Evolutionary conservation across 1,140 invertebrate genomes (phyloP), one percentile per base, ranked within the genome.

Genomic region (Listronotus bonariensis): DNA sequence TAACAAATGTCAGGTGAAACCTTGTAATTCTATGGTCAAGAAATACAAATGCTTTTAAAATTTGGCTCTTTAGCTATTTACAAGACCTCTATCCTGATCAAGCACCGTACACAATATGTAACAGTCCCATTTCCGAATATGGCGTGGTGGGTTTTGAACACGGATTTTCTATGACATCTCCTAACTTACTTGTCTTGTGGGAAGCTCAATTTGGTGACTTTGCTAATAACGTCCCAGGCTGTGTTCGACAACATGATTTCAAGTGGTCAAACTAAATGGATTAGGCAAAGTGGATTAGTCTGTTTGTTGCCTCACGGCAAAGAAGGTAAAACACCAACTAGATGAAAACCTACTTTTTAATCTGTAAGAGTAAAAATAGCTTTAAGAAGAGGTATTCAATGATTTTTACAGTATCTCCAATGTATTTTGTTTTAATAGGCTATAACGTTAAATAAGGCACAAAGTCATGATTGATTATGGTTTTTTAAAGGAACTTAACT

Each of bases 161-260:
- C 2, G 93, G 93, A n/a, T 95, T 92, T 76, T 90, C 91, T 3
- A 86, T 89, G 78, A 88, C 89, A 26, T 90, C 92, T 76, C 92
- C 93, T 6, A 87, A 93, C 72, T 80, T 88, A 8, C 80, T 97
- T 42, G 87, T 92, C 0, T 84, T 92, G 14, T 97, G 94, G 94
- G 94, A 97, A 81, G 93, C 89, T 36, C 86, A 96, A 79, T 97
- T 96, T 80, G 94, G 94, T 0, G 94, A 97, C 79, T 96, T 96
- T 74, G 81, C 83, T 32, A 95, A 96, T 79, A 92, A 85, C 12
- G 92, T 90, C 51, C n/a, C 89, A 96, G 81, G 88, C 89, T 65
- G 87, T 95, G 52, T 88, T 95, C 73, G 94, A 97, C 79, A 91
- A 92, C 72, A 91, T 95, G 75, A 86, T 96, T 40, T 79, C 82